A percentile compares a stretch with the other conserved stretches of the same genome.
phyloP scores from a whole-genome alignment of 2,888 invertebrate genomes.

The Luffia ferchaultella region DNA sequence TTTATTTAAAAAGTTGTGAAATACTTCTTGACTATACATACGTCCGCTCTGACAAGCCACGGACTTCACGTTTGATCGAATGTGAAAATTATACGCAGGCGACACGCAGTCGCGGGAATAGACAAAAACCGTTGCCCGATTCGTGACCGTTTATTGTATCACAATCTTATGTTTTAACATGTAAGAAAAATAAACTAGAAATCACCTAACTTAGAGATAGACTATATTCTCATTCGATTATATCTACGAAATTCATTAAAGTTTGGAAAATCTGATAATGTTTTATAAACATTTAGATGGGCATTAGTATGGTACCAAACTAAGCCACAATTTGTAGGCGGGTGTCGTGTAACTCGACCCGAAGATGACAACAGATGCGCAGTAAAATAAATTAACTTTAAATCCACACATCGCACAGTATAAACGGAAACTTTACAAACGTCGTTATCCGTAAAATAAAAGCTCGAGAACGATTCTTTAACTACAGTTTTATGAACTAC shows the following conservation, averaged over 20 bases:
- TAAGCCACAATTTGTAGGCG: background rate
- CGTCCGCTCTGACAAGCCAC: background rate
- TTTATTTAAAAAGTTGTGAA: too few relatives aligned
- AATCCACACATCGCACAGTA: background rate
- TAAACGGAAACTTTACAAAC: constrained; percentile 1
- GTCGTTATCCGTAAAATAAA: constrained; percentile 14
- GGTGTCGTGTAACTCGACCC: background rate
- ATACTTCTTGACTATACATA: background rate
- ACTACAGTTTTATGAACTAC: constrained; percentile 45
- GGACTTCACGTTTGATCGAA: constrained; percentile 34
- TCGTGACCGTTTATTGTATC: too few relatives aligned
- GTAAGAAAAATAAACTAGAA: too few relatives aligned
- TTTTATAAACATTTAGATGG: too few relatives aligned
- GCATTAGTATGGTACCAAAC: too few relatives aligned
- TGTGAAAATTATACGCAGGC: constrained; percentile 45
- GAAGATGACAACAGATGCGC: background rate
- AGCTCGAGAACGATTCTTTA: constrained; percentile 19
- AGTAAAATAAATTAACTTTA: background rate
- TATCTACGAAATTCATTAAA: too few relatives aligned
- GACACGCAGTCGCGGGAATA: constrained; percentile 14
- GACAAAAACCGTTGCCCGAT: too few relatives aligned
- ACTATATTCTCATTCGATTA: too few relatives aligned
- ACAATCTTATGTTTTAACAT: too few relatives aligned
- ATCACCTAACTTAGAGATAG: too few relatives aligned
- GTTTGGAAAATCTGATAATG: too few relatives aligned